Base-by-base conservation (phyloP, 2,113 vertebrate genomes). In the Nestor notabilis region DNA sequence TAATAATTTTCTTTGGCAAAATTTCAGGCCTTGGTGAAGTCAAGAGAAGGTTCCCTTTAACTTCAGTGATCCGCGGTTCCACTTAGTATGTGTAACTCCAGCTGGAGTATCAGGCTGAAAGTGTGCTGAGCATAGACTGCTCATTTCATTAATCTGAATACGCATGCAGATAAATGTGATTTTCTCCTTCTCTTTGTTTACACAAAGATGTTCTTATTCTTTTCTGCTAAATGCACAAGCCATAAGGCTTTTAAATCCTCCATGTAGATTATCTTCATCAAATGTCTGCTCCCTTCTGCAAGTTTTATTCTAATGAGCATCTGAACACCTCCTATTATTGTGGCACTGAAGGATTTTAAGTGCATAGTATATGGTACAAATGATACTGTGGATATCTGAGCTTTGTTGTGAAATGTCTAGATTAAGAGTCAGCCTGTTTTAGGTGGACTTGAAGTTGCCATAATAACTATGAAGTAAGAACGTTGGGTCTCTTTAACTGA, bases 81-180 rank as follows among this genome's bases (percentile, higher is more conserved):
- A 15, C 8, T 60, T 49, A 14, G 31, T 28, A 5, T 55, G 37
- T 28, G 18, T 29, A 74, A 58, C 17, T 84, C 14, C 41, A 90
- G 20, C 25, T 64, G 52, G n/a, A 70, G 7, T 43, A 24, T 35
- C 55, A 79, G 39, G 5, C 47, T 87, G 65, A 41, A 88, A 61
- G 6, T 16, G 6, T 28, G 27, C 41, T 0, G 1, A n/a, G 23
- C n/a, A 29, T 35, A 18, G 63, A 9, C 25, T 16, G 9, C 43
- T 83, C 0, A 1, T 76, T 83, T 71, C 41, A 35, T 71, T 81
- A 15, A 37, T 75, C 33, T 64, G 9, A 35, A 52, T 17, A 50
- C 2, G 33, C 13, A 23, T 19, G 19, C 15, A 47, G 17, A 64
- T 63, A 70, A 53, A 80, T 18, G 17, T 17, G 19, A 28, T n/a